Conservation (phyloP, 2,888 invertebrate genomes). For the Horisme vitalbata region DNA sequence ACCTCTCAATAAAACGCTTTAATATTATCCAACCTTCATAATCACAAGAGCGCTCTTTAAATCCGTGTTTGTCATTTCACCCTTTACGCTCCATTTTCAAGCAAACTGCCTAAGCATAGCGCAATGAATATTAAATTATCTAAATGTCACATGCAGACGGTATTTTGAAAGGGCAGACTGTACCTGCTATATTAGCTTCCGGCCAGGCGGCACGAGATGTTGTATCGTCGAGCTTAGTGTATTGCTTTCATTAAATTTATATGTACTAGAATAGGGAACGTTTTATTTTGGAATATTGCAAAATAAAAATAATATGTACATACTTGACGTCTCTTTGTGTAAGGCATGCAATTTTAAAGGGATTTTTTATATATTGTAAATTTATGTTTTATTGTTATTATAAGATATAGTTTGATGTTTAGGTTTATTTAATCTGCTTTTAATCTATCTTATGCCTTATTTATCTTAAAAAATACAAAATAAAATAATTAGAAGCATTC, state of each 20-base stretch:
- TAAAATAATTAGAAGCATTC: background rate
- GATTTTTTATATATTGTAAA: no score
- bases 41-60: constrained; percentile 8
- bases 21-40: constrained; percentile 11
- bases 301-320: no score
- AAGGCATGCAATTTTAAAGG: no score
- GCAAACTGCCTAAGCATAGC: constrained; percentile 37
- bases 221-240: constrained; percentile 23
- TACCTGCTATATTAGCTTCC: constrained; percentile 37
- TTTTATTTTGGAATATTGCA: background rate
- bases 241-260: constrained; percentile 14
- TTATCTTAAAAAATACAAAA: background rate
- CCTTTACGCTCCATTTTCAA: constrained; percentile 45
- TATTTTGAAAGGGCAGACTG: constrained; percentile 53
- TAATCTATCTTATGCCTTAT: no score
- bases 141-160: constrained; percentile 53
- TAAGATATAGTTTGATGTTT: no score
- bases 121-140: constrained; percentile 49
- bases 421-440: no score
- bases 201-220: constrained; percentile 28
- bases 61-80: constrained; percentile 26
- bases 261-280: background rate
- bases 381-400: no score
- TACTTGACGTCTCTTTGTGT: no score
- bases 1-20: background rate